These are phyloP conservation scores for Balaeniceps rex DNA, from an alignment of 2,113 vertebrate genomes.

Conservation along the genomic window DNA sequence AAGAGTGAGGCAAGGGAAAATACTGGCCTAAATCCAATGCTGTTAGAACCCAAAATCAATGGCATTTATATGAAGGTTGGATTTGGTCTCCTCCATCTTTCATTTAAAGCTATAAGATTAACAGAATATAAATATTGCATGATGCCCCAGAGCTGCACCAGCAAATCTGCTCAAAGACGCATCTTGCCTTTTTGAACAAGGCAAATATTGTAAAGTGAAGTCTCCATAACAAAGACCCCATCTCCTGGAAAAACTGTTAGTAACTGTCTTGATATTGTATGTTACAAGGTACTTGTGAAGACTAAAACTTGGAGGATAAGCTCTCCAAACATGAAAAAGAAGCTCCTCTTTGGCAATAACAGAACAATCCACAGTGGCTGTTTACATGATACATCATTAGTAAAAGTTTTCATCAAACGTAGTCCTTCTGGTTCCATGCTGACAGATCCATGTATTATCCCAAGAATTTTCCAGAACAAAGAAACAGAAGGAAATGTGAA, in stretches of 20 bases:
- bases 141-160: constrained; percentile 42
- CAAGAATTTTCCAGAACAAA: background rate
- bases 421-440: background rate
- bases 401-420: background rate
- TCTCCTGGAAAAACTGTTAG: constrained; percentile 11
- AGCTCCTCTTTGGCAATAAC: background rate
- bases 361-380: background rate
- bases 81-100: constrained; percentile 31
- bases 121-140: constrained; percentile 48
- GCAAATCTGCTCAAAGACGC: background rate
- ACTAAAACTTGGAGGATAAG: background rate
- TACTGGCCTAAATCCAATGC: background rate
- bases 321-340: background rate
- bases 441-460: background rate
- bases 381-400: background rate
- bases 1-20: constrained; percentile 3
- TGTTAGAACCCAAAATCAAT: constrained; percentile 10
- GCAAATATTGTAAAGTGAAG: constrained; percentile 9
- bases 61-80: constrained; percentile 16
- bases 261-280: background rate
- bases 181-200: constrained; percentile 35
- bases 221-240: background rate
- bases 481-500: background rate
- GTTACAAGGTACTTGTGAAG: background rate
- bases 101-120: constrained; percentile 21